Evolutionary conservation across 2,888 invertebrate genomes (phyloP), one percentile per base, ranked within the genome.

Genomic region (Steinernema scapterisci): DNA sequence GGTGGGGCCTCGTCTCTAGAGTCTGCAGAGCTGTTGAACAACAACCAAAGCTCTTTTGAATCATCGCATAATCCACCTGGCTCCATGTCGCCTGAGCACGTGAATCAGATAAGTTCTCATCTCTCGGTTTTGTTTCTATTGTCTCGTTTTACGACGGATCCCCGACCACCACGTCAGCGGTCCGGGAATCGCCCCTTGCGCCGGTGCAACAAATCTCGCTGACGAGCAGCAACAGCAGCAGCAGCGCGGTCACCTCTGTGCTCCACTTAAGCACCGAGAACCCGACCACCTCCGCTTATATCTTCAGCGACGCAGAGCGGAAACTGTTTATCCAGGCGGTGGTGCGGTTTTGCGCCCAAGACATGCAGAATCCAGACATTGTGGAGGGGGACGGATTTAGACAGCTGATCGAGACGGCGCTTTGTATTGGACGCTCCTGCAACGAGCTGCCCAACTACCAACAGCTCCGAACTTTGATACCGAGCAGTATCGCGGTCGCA

Each of bases 301-400:
- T 73, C 25, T 79, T 79, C 73, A 79, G 76, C 38, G 72, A 73
- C 23, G 71, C 74, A 16, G 79, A 79, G 48, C 73, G 75, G 27
- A 77, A 79, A 71, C 70, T 79, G 27, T 79, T 79, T 51, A 70
- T 79, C 11, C 80, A 81, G 31, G 78, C 79, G 23, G 72, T 79
- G n/a, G 73, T 79, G n/a, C 74, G 81, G 25, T 79, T 81, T 46
- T 80, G 79, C 71, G 77, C 79, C 11, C 76, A 81, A 63, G 79
- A 79, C 52, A 70, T 79, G 76, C 80, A 80, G 45, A 78, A 73
- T 72, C 79, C 54, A 70, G 77, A 81, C 46, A 63, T 80, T 63
- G 77, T 80, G 54, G 75, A 74, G 73, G 80, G 80, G 45, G 80
- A 79, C 72, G 79, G 80, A 19, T 79, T 79, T 51, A 74, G 78